phyloP scores from a whole-genome alignment of 2,888 invertebrate genomes.

The Biston stratarius region DNA sequence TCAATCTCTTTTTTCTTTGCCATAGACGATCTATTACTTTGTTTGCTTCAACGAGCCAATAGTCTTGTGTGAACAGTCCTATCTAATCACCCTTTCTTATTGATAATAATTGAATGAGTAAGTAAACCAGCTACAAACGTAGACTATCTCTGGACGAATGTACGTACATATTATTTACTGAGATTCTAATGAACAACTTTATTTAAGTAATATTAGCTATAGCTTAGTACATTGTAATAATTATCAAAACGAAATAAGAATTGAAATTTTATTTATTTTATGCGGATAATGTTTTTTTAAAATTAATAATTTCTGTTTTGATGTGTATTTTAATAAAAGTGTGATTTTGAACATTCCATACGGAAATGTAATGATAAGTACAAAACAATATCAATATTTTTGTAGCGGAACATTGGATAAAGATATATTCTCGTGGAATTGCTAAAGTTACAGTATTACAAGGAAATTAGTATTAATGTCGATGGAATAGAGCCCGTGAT shows the following conservation, averaged over 20 bases:
- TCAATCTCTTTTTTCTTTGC: not conserved
- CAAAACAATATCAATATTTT: constrained; percentile 84
- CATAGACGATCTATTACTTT: constrained; percentile 4
- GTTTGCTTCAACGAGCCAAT: constrained; percentile 5
- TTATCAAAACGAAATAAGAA: constrained; percentile 60
- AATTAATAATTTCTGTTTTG: constrained; percentile 62
- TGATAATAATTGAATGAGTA: constrained; percentile 13
- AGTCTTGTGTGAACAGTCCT: constrained; percentile 39
- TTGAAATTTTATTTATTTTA: constrained; percentile 77
- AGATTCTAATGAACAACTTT: constrained; percentile 73
- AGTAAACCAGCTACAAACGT: constrained; percentile 30
- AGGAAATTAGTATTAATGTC: constrained; percentile 70
- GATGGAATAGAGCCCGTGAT: constrained; percentile 52
- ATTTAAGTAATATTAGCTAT: constrained; percentile 63
- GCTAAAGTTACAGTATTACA: constrained; percentile 79
- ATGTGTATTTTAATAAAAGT: constrained; percentile 72
- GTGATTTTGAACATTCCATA: constrained; percentile 84
- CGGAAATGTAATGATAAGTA: constrained; percentile 83
- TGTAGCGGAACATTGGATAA: constrained; percentile 74
- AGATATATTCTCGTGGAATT: constrained; percentile 70
- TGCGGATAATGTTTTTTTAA: constrained; percentile 60
- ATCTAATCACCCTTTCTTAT: constrained; percentile 21
- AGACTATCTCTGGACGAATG: constrained; percentile 47
- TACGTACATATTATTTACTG: constrained; percentile 47
- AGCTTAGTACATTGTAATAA: constrained; percentile 57